Evolutionary conservation across 2,888 invertebrate genomes (phyloP).

Genomic region (Apeira syringaria): DNA sequence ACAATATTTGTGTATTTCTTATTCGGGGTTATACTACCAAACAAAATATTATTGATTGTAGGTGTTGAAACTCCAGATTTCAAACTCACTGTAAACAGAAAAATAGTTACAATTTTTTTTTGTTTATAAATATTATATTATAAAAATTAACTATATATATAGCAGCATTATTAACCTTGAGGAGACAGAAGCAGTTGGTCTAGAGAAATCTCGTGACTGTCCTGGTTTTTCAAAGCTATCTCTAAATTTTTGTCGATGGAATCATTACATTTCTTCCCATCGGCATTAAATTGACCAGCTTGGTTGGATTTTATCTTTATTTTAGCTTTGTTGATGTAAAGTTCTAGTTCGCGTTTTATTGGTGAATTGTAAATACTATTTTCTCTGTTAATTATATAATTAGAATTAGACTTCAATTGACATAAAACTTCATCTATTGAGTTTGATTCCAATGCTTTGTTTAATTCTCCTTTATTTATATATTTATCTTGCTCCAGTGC

Average conservation of each 20-base stretch:
- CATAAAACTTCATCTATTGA: background rate
- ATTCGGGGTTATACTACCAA: slow-evolving; percentile 41
- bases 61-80: slow-evolving; percentile 58
- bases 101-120: no score
- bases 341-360: slow-evolving; percentile 22
- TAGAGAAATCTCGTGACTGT: slow-evolving; percentile 47
- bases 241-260: slow-evolving; percentile 62
- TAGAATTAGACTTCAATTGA: background rate
- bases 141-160: no score
- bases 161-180: slow-evolving; percentile 44
- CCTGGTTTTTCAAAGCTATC: slow-evolving; percentile 52
- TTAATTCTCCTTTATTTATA: background rate
- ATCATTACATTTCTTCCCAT: no score
- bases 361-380: slow-evolving; percentile 1
- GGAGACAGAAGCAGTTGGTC: slow-evolving; percentile 61
- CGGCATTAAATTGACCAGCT: slow-evolving; percentile 1
- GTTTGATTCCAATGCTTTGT: background rate
- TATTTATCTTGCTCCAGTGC: background rate
- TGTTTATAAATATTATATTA: no score
- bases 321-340: slow-evolving; percentile 24
- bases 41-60: slow-evolving; percentile 62
- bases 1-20: slow-evolving; percentile 3
- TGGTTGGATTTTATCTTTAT: slow-evolving; percentile 16
- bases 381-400: background rate
- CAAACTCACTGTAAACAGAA: slow-evolving; percentile 25